Conservation (phyloP, 2,113 vertebrate species). For the Bostrychus sinensis region DNA sequence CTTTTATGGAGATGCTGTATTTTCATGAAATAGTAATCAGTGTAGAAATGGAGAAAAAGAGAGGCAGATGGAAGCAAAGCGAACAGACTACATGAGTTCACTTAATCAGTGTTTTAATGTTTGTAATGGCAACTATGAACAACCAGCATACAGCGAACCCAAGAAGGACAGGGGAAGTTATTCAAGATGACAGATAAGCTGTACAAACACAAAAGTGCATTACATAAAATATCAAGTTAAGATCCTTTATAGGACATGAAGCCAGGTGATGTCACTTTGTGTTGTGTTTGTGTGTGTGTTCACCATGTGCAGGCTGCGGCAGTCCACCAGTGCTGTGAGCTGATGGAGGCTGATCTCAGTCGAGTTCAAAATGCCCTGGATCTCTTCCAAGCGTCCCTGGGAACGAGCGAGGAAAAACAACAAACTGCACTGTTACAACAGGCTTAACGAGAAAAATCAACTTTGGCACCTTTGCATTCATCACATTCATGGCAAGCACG, state of each 20-base stretch:
- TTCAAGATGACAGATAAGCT: conserved; percentile 47
- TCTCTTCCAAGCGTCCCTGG: conserved; percentile 87
- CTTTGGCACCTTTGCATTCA: background rate
- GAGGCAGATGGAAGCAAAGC: conserved; percentile 13
- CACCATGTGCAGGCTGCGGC: conserved; percentile 97
- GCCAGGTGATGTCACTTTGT: background rate
- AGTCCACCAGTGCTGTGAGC: conserved; percentile 96
- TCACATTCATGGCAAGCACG: rapidly evolving
- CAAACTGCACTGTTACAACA: conserved; percentile 16
- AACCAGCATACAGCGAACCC: conserved; percentile 26
- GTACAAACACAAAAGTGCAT: conserved; percentile 29
- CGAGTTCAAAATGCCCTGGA: conserved; percentile 91
- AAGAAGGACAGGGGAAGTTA: conserved; percentile 32
- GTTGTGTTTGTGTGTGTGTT: conserved; percentile 43
- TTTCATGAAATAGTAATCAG: conserved; percentile 18
- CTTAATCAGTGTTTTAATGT: conserved; percentile 28
- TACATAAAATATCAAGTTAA: conserved; percentile 38
- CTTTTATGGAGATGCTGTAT: background rate
- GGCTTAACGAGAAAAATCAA: conserved; percentile 14
- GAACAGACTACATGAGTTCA: conserved; percentile 15
- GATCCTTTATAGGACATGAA: background rate
- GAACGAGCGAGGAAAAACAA: conserved; percentile 29
- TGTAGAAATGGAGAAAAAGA: background rate
- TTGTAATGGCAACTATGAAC: conserved; percentile 14
- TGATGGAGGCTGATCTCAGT: conserved; percentile 95